Evolutionary conservation across 2,113 vertebrate genomes (phyloP).

Genomic region (Lampris megalopsis): DNA sequence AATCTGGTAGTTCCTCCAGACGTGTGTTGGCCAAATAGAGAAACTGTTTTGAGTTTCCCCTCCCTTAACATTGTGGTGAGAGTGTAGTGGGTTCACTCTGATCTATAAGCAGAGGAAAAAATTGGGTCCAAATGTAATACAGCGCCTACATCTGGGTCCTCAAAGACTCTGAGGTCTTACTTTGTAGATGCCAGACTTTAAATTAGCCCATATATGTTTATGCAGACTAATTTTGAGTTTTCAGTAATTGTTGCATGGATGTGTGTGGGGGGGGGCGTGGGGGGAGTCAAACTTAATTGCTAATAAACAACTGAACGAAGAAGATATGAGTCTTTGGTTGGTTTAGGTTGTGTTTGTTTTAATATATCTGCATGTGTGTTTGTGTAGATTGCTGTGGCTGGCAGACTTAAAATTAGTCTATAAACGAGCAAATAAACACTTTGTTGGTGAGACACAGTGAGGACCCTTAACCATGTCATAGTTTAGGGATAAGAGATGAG

Average conservation of each 20-base stretch:
- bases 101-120: slow-evolving; percentile 61
- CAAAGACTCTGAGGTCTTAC: slow-evolving; percentile 75
- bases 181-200: slow-evolving; percentile 76
- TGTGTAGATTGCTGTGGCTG: slow-evolving; percentile 6
- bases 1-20: slow-evolving; percentile 51
- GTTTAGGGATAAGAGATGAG: background rate
- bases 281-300: too few relatives aligned
- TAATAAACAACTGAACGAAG: too few relatives aligned
- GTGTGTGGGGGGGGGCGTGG: slow-evolving; percentile 4
- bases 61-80: slow-evolving; percentile 68
- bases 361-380: background rate
- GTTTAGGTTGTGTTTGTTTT: too few relatives aligned
- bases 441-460: background rate
- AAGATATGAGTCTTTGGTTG: too few relatives aligned
- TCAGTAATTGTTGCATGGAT: slow-evolving; percentile 22
- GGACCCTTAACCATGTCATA: too few relatives aligned
- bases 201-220: slow-evolving; percentile 75
- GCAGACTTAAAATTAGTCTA: slow-evolving; percentile 11
- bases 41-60: slow-evolving; percentile 60
- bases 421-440: slow-evolving; percentile 24
- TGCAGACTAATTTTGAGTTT: slow-evolving; percentile 57
- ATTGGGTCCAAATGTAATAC: slow-evolving; percentile 68
- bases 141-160: slow-evolving; percentile 71
- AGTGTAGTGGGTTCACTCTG: slow-evolving; percentile 30
- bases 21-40: slow-evolving; percentile 61